phyloP scores from a whole-genome alignment of 2,113 vertebrate genomes.

The Nannobrachium achirus region DNA sequence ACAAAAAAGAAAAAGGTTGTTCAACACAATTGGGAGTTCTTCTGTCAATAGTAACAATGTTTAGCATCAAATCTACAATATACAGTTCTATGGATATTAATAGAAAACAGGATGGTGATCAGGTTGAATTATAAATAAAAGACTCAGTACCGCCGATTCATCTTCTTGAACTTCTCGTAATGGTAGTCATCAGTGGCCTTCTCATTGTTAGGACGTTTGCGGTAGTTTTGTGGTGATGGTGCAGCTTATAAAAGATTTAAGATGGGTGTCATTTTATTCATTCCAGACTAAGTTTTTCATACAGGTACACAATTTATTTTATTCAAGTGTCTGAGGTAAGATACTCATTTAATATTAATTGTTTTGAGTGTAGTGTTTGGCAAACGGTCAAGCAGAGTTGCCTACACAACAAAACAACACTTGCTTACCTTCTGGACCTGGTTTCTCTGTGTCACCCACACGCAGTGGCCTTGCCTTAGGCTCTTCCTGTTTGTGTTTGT shows the following conservation, averaged over 20 bases:
- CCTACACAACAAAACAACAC: background rate
- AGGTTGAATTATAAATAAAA: background rate
- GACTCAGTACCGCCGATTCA: slow-evolving; percentile 91
- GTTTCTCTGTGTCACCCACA: slow-evolving; percentile 95
- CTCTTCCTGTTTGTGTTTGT: slow-evolving; percentile 86
- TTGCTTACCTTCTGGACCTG: slow-evolving; percentile 89
- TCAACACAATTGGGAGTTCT: background rate
- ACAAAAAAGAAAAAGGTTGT: slow-evolving; percentile 1
- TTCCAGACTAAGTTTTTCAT: background rate
- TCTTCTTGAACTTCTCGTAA: slow-evolving; percentile 99
- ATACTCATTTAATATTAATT: background rate
- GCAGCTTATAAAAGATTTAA: slow-evolving; percentile 27
- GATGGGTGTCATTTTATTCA: background rate
- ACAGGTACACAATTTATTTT: background rate
- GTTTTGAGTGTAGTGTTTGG: background rate
- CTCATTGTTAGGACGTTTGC: slow-evolving; percentile 94
- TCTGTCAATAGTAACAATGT: background rate
- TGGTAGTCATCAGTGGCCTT: slow-evolving; percentile 98
- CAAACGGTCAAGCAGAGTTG: too few relatives aligned
- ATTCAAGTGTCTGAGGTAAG: background rate
- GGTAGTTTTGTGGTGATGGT: slow-evolving; percentile 87
- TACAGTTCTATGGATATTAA: background rate
- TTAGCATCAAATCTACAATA: background rate
- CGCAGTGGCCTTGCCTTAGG: slow-evolving; percentile 93
- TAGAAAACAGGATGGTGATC: background rate